Percentiles rank a stretch among this genome's conserved stretches.
Conservation (phyloP, 2,888 invertebrate species). For the Microctonus aethiopoides region DNA sequence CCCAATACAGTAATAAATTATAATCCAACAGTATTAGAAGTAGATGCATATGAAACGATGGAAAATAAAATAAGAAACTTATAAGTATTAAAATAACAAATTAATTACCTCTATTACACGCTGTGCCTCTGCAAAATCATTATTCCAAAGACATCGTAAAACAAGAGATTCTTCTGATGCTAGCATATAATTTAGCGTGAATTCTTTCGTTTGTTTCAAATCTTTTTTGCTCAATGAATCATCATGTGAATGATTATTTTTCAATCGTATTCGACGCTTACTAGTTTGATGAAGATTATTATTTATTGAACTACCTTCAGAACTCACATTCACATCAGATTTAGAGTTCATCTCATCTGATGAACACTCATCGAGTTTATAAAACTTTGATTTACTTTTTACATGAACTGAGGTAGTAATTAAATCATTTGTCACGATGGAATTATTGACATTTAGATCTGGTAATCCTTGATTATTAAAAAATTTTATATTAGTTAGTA, state of each 20-base stretch:
- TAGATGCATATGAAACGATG: constrained; percentile 70
- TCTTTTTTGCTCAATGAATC: constrained; percentile 28
- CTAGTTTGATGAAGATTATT: constrained; percentile 65
- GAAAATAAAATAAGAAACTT: constrained; percentile 71
- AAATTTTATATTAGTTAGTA: constrained; percentile 73
- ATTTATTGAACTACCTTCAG: constrained; percentile 61
- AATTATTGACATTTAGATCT: constrained; percentile 45
- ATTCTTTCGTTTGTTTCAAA: constrained; percentile 53
- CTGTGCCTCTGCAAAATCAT: constrained; percentile 79
- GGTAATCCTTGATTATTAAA: constrained; percentile 67
- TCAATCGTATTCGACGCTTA: constrained; percentile 66
- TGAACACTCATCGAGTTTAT: constrained; percentile 48
- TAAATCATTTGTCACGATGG: background rate
- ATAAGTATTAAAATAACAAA: constrained; percentile 49
- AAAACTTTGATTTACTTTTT: constrained; percentile 44
- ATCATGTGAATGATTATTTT: constrained; percentile 29
- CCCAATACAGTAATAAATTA: constrained; percentile 63
- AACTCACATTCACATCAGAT: constrained; percentile 52
- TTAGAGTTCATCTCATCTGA: constrained; percentile 49
- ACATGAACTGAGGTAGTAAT: background rate
- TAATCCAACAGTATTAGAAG: constrained; percentile 71
- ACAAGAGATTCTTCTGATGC: constrained; percentile 81
- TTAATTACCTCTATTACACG: constrained; percentile 83
- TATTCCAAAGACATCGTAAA: constrained; percentile 79
- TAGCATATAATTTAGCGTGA: constrained; percentile 77